Evolutionary conservation across 2,797 vertebrate species (phyloP).

Genomic region (Neosilurus hyrtlii): DNA sequence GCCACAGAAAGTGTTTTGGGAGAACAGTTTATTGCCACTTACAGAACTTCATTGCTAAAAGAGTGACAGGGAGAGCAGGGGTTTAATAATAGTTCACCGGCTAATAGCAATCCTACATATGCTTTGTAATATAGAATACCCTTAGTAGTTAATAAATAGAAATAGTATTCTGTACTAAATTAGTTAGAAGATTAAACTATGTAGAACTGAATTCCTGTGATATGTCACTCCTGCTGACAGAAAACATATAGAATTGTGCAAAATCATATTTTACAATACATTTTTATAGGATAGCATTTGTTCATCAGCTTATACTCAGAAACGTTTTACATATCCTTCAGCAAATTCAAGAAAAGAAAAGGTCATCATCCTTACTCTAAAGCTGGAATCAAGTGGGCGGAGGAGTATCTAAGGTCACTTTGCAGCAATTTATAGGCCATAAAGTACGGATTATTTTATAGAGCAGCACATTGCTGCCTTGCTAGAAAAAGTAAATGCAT

Average conservation of each 20-base stretch:
- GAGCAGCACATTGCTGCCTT: no score
- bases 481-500: no score
- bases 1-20: neutral
- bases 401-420: neutral
- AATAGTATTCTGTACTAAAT: neutral
- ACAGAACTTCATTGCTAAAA: no score
- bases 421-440: no score
- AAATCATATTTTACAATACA: conserved; percentile 6
- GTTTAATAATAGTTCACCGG: neutral
- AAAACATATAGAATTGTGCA: no score
- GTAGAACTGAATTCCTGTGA: neutral
- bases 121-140: neutral
- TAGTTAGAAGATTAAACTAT: neutral
- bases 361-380: neutral
- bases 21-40: neutral
- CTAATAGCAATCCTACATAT: neutral
- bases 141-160: neutral
- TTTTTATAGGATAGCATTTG: neutral
- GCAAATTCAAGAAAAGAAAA: neutral
- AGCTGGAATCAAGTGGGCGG: neutral
- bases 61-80: neutral
- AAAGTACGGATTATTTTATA: no score
- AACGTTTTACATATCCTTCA: neutral
- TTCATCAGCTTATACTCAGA: neutral
- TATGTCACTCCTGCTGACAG: neutral